Percentiles rank a stretch among this genome's conserved stretches.
These are phyloP conservation scores for Halichondria panicea DNA, from an alignment of 37 sponge, comb jelly and placozoan genomes.

Conservation along the genomic window DNA sequence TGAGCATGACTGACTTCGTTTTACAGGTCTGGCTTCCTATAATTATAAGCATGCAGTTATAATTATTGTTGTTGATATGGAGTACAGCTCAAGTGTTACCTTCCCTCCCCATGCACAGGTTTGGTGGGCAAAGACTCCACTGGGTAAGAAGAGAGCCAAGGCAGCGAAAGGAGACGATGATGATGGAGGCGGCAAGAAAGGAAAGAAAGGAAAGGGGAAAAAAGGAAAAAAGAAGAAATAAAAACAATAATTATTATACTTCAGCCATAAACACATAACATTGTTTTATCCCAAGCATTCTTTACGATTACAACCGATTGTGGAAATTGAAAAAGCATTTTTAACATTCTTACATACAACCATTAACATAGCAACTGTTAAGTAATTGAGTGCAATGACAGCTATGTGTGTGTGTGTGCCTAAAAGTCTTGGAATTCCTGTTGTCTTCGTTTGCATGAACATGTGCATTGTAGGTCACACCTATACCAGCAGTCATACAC, in stretches of 20 bases:
- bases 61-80: neutral
- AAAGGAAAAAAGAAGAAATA: conserved; percentile 45
- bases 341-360: neutral
- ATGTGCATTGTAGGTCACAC: no score
- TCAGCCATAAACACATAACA: neutral
- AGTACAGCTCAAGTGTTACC: neutral
- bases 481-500: neutral
- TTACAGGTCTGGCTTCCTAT: no score
- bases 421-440: neutral
- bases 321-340: neutral
- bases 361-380: neutral
- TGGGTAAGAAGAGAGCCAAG: conserved; percentile 95
- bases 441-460: no score
- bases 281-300: no score
- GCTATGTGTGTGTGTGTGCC: neutral
- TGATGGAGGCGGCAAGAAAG: conserved; percentile 61
- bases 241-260: conserved; percentile 5
- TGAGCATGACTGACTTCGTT: no score
- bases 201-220: conserved; percentile 66
- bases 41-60: neutral
- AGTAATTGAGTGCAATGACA: neutral
- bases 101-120: conserved; percentile 32
- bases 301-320: neutral
- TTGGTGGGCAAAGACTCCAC: conserved; percentile 96
- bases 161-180: conserved; percentile 76